Evolutionary conservation across 2,113 vertebrate species (phyloP), one percentile per base, ranked within the genome.

Genomic region (Brachionichthys hirsutus): DNA sequence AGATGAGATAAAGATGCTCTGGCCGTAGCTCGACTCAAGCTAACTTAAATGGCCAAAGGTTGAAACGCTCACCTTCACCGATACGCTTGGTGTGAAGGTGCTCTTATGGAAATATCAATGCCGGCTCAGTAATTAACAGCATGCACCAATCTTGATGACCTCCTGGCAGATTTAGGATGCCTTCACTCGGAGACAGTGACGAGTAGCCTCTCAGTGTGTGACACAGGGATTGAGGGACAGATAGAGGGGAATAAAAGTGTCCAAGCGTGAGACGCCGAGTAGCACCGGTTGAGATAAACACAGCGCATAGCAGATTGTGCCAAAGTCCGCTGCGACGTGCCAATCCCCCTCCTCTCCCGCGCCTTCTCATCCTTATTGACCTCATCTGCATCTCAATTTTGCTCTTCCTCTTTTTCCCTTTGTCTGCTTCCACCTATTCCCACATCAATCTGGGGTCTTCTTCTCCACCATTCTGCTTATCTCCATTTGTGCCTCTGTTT

Each of bases 81-180:
- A 10, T 12, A 1, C 36, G 3, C 1, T 38, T 38, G 3, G 12
- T 38, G 36, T 12, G 9, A 3, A 38, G 3, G 15, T 15, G 41
- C 59, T 51, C 30, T 50, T 53, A 45, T 60, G 34, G 15, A 54
- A 19, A 18, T 22, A 73, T 70, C 47, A 62, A 49, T 70, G 75
- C 67, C 74, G 69, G 72, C 62, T 74, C 12, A 0, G 72, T 81
- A 79, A 81, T 84, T 82, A 75, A 65, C 71, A 75, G 58, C 17
- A 16, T 48, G 44, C 38, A 22, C 30, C 51, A 30, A 45, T 30
- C 47, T 53, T 46, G 56, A 80, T 74, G 78, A 69, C 73, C 54
- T 76, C 49, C 36, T 19, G 41, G 66, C 57, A 44, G 46, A 59
- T 18, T 61, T 8, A 9, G 68, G 46, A 54, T 14, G 58, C 55